Conservation (phyloP, 2,113 vertebrate species). For the Pelmatolapia mariae region DNA sequence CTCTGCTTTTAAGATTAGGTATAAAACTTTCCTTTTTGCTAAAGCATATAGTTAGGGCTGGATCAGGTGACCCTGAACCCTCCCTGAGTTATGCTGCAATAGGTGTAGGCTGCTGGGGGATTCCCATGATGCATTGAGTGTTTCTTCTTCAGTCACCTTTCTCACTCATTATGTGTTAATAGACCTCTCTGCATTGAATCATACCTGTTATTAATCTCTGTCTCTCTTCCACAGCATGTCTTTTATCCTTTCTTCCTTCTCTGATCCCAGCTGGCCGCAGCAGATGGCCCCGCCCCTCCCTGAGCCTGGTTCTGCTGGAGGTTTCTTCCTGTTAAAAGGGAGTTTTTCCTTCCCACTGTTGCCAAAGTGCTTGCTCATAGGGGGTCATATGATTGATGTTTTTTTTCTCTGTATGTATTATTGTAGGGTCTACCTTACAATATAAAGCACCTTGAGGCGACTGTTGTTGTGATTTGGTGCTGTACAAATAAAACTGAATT, state of each 20-base stretch:
- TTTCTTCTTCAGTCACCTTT: accelerated
- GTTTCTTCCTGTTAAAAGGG: accelerated
- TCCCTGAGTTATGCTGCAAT: not conserved
- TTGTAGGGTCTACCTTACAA: no score
- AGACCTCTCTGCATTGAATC: not conserved
- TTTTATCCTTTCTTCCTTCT: not conserved
- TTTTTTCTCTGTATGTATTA: not conserved
- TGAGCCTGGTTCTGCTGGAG: not conserved
- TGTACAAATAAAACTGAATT: not conserved
- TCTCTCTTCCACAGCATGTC: not conserved
- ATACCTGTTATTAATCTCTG: not conserved
- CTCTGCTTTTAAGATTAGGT: not conserved
- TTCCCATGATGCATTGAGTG: not conserved
- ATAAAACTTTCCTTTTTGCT: not conserved
- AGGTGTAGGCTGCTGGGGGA: not conserved
- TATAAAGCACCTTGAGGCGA: no score
- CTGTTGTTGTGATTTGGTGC: no score
- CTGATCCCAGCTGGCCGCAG: not conserved
- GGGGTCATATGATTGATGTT: not conserved
- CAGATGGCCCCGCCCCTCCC: not conserved
- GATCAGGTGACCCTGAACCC: not conserved
- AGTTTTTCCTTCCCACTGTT: not conserved
- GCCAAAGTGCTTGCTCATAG: not conserved
- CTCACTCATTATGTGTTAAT: not conserved
- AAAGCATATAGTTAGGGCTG: not conserved